Evolutionary conservation across 2,797 vertebrate species (phyloP), one percentile per base, ranked within the genome.

Genomic region (Hylomyscus alleni): DNA sequence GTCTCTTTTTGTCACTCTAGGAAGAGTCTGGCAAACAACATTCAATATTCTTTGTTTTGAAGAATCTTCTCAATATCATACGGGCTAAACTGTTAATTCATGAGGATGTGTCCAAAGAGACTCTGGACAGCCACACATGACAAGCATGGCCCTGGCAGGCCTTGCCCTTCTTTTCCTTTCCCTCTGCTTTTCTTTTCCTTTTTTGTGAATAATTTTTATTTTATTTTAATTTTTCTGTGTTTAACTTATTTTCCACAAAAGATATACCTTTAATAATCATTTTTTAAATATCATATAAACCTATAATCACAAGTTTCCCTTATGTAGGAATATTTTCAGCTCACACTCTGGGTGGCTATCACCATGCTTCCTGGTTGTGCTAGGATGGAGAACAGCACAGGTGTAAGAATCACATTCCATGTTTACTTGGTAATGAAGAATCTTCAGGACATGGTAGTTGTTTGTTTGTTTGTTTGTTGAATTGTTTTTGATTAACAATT

Each of bases 281-380:
- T 60, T 95, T 91, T 60, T 90, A 78, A 75, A 81, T 72, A 12
- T 60, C 10, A 50, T 73, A 78, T 62, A 89, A 86, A 80, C 20
- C 10, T 90, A 31, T 26, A 92, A 80, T 3, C 0, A 82, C 5
- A 90, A 14, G 69, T 24, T 69, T 6, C 1, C 62, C 83, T 47
- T 4, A 58, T 20, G 58, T 67, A 83, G 50, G 29, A 3, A 72
- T 22, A 19, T 20, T 89, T 91, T 94, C 8, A 67, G 26, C 76
- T 94, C 40, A 83, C n/a, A 73, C n/a, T 92, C 22, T 91, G 54
- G 40, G 52, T 56, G n/a, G n/a, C n/a, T n/a, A n/a, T n/a, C n/a
- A n/a, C n/a, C n/a, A n/a, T n/a, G n/a, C n/a, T n/a, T n/a, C n/a
- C n/a, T n/a, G n/a, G n/a, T n/a, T n/a, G n/a, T n/a, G n/a, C n/a